Conservation (phyloP, 1,140 invertebrate genomes). For the Drosophila watanabei region DNA sequence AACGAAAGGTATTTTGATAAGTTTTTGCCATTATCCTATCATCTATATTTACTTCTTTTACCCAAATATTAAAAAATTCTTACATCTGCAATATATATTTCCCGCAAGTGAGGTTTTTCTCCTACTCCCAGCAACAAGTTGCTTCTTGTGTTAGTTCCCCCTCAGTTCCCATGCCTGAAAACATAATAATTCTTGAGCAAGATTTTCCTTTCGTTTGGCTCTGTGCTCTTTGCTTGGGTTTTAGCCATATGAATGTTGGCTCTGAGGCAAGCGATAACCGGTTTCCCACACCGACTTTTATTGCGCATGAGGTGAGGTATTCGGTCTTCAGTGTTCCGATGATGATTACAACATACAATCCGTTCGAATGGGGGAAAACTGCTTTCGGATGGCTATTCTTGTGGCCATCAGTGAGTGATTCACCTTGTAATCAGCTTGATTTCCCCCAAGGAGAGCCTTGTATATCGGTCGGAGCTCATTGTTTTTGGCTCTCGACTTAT, state of each 20-base stretch:
- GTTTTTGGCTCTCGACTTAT: conserved; percentile 27
- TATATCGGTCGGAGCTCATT: conserved; percentile 8
- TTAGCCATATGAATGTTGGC: conserved; percentile 12
- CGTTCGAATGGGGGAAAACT: conserved; percentile 20
- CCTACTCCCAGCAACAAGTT: conserved; percentile 4
- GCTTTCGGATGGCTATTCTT: conserved; percentile 17
- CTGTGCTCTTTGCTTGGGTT: conserved; percentile 4
- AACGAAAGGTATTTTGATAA: not conserved
- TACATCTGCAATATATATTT: not conserved
- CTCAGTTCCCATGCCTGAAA: conserved; percentile 6
- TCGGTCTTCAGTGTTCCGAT: conserved; percentile 14
- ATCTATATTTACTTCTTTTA: not conserved
- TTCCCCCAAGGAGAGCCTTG: not conserved
- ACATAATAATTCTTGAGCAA: conserved; percentile 41
- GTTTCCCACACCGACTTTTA: conserved; percentile 41
- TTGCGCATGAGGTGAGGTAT: conserved; percentile 44
- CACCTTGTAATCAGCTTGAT: conserved; percentile 18
- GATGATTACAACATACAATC: conserved; percentile 46
- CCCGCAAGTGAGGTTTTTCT: not conserved
- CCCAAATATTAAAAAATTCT: not conserved
- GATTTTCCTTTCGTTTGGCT: conserved; percentile 46
- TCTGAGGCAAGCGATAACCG: conserved; percentile 35
- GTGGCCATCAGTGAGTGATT: not conserved
- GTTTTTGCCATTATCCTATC: not conserved
- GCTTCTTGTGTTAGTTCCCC: not conserved